Percentiles rank a stretch among this genome's conserved stretches.
Conservation (phyloP, 2,797 vertebrate species). For the Galagoides demidoff region DNA sequence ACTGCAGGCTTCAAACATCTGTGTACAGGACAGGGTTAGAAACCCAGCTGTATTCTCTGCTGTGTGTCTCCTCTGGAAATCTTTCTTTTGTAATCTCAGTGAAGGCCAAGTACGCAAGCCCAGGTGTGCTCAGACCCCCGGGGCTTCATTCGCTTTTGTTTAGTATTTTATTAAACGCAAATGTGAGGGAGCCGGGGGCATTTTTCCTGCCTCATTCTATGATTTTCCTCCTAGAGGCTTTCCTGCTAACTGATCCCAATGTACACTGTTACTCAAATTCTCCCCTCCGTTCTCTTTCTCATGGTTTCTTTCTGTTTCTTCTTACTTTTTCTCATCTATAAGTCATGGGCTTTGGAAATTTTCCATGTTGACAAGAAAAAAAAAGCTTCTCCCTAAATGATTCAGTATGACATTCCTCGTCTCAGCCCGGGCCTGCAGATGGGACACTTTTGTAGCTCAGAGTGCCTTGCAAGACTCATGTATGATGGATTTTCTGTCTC, state of each 20-base stretch:
- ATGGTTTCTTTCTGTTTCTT: background rate
- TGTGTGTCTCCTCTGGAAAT: slow-evolving; percentile 58
- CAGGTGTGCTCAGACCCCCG: background rate
- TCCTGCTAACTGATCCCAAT: background rate
- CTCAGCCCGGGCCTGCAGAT: slow-evolving; percentile 88
- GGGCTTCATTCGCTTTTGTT: slow-evolving; percentile 53
- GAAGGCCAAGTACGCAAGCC: slow-evolving; percentile 4
- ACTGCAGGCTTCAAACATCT: slow-evolving; percentile 47
- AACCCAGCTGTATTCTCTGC: slow-evolving; percentile 66
- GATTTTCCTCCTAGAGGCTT: background rate
- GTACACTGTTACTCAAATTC: background rate
- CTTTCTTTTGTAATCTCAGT: background rate
- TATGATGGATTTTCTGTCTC: slow-evolving; percentile 88
- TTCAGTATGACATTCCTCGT: slow-evolving; percentile 82
- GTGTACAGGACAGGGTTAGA: slow-evolving; percentile 57
- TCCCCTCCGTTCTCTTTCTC: slow-evolving; percentile 60
- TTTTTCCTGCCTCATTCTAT: background rate
- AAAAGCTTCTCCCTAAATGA: slow-evolving; percentile 61
- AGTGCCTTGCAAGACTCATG: slow-evolving; percentile 81
- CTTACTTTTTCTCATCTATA: slow-evolving; percentile 14
- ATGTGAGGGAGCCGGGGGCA: slow-evolving; percentile 44
- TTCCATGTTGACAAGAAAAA: slow-evolving; percentile 63
- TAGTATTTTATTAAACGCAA: slow-evolving; percentile 29
- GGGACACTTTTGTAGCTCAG: slow-evolving; percentile 82
- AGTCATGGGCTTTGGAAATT: slow-evolving; percentile 77